Evolutionary conservation across 2,113 vertebrate genomes (phyloP).

Genomic region (Strix aluco): DNA sequence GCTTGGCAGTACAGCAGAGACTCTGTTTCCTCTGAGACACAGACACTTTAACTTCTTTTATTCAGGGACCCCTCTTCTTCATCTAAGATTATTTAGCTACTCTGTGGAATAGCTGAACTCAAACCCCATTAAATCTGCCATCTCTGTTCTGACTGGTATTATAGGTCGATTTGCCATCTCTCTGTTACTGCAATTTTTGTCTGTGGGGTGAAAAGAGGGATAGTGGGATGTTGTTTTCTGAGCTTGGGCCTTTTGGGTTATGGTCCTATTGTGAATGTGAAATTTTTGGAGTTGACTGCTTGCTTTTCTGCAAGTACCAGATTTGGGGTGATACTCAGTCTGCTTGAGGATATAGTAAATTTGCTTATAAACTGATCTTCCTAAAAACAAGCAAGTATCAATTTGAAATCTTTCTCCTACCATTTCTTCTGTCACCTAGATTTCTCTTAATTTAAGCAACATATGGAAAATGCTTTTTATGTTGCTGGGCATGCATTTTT

Average conservation of each 20-base stretch:
- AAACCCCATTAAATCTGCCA: neutral
- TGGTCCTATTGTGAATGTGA: neutral
- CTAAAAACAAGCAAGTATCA: neutral
- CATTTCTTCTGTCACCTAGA: neutral
- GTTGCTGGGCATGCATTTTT: neutral
- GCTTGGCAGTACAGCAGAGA: neutral
- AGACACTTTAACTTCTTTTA: neutral
- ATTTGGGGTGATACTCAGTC: neutral
- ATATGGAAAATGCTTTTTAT: neutral
- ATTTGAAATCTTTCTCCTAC: neutral
- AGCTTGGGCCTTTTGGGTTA: neutral
- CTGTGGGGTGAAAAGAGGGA: neutral
- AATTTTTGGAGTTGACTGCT: neutral
- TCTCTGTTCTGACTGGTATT: neutral
- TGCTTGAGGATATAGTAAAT: neutral
- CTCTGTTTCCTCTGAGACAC: neutral
- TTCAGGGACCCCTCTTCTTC: neutral
- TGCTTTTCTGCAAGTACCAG: neutral
- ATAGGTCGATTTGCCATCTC: neutral
- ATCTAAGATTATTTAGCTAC: neutral
- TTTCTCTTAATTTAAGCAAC: neutral
- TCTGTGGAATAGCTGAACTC: neutral
- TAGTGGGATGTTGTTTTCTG: neutral
- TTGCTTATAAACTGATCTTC: neutral
- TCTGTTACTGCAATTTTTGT: neutral